phyloP scores from a whole-genome alignment of 2,888 invertebrate genomes.

The Scaptomyza cyrtandrae region DNA sequence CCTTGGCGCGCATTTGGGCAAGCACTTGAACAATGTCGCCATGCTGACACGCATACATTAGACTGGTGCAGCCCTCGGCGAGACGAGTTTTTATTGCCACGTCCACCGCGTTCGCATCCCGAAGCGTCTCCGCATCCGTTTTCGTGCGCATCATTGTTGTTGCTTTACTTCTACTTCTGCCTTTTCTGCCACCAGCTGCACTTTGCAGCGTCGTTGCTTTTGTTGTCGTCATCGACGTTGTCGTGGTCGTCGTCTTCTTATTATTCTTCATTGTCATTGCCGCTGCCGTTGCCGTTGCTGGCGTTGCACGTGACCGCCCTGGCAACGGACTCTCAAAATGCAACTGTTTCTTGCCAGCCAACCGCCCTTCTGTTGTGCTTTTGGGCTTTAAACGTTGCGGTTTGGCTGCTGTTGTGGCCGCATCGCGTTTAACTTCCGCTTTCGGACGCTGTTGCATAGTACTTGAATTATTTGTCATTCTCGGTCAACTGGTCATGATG shows the following conservation, averaged over 20 bases:
- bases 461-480: conserved; percentile 21
- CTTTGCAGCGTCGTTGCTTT: conserved; percentile 25
- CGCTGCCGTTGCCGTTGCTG: conserved; percentile 10
- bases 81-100: conserved; percentile 82
- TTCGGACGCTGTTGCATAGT: conserved; percentile 61
- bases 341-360: conserved; percentile 70
- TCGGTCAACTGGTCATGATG: conserved; percentile 17
- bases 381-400: conserved; percentile 52
- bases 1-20: conserved; percentile 90
- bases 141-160: conserved; percentile 15
- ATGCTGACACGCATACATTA: conserved; percentile 97
- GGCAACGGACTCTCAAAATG: conserved; percentile 80
- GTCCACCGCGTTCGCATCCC: conserved; percentile 24
- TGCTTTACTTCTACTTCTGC: conserved; percentile 25
- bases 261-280: conserved; percentile 26
- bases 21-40: conserved; percentile 91
- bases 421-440: conserved; percentile 38
- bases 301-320: conserved; percentile 44
- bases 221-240: conserved; percentile 1
- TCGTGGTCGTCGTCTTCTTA: conserved; percentile 1
- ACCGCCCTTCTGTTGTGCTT: background rate
- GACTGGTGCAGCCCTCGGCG: conserved; percentile 90
- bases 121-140: conserved; percentile 13
- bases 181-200: conserved; percentile 10
- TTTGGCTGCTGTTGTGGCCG: conserved; percentile 47